Conservation (phyloP, 1,140 invertebrate species). For the Diachasma alloeum region DNA sequence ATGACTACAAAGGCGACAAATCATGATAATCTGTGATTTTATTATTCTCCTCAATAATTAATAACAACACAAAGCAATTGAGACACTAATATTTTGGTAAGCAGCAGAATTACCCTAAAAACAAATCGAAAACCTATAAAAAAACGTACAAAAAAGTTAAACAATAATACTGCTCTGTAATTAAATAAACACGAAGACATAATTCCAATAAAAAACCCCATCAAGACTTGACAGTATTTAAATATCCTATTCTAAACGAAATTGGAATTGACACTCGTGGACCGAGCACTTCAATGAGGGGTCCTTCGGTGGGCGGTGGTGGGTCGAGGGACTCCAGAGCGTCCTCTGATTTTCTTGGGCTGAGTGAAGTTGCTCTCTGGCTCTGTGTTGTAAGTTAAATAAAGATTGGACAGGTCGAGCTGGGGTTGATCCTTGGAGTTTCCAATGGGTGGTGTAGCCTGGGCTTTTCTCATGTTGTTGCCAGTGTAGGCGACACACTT, state of each 20-base stretch:
- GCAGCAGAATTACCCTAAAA: background rate
- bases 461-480: slow-evolving; percentile 92
- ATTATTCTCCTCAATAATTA: background rate
- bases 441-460: slow-evolving; percentile 44
- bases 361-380: slow-evolving; percentile 49
- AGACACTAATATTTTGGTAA: background rate
- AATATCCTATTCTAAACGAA: background rate
- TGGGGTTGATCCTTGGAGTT: slow-evolving; percentile 54
- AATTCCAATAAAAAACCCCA: background rate
- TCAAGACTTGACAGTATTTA: background rate
- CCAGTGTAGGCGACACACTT: slow-evolving; percentile 98
- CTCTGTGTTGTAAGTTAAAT: slow-evolving; percentile 58
- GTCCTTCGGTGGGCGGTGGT: slow-evolving; percentile 60
- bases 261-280: background rate
- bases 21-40: background rate
- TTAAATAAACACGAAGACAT: background rate
- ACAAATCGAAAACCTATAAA: background rate
- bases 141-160: background rate
- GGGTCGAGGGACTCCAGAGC: slow-evolving; percentile 58
- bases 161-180: slow-evolving; percentile 11
- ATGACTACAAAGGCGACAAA: no score
- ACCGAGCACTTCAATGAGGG: slow-evolving; percentile 34
- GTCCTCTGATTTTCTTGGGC: slow-evolving; percentile 51
- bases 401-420: slow-evolving; percentile 61
- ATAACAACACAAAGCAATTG: background rate